Base-by-base conservation (phyloP, 1,140 invertebrate species). In the Rhopalosiphum maidis region DNA sequence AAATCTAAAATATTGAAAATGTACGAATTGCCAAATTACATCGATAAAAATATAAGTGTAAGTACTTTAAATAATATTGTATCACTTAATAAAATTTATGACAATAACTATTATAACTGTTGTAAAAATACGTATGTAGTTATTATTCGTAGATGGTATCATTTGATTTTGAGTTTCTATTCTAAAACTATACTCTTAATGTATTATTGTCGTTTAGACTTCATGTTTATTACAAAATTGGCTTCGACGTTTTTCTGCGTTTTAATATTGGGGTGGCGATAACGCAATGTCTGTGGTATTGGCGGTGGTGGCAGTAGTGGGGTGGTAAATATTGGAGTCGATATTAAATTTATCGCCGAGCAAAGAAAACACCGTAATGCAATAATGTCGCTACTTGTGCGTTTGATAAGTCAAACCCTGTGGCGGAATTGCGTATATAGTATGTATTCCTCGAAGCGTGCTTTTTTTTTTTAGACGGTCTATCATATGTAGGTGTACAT, bases 321-420 rank as follows among this genome's bases (percentile, higher is more conserved):
- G 88, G 89, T n/a, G 89, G 55, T 68, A 90, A 90, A 90, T 90
- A 90, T 90, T 43, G 55, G 25, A 68, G 37, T n/a, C 54, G 37
- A 90, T 68, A 90, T 90, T 90, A 43, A 90, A 90, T 90, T 90
- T 90, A 68, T 90, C 89, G 55, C 25, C 55, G 41, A 43, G 54
- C 23, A 90, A 90, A 90, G 89, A 90, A 90, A 90, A 90, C 89
- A 90, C 55, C 55, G 37, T 68, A 68, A 68, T 90, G 89, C 54
- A 90, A 90, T 90, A 90, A 68, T n/a, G 54, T 68, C 37, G 37
- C 89, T 68, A 90, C 89, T 90, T 68, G 89, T 35, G 54, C 89
- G 89, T 90, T 46, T 68, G 54, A 90, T 90, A 90, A 90, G 54
- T 68, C 54, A n/a, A 90, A 68, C 89, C 89, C 89, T 68, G 89